A percentile compares a stretch with the other conserved stretches of the same genome.
These are phyloP conservation scores for Pseudomyrmex flavicornis DNA, from an alignment of 1,140 invertebrate genomes.

Conservation along the genomic window DNA sequence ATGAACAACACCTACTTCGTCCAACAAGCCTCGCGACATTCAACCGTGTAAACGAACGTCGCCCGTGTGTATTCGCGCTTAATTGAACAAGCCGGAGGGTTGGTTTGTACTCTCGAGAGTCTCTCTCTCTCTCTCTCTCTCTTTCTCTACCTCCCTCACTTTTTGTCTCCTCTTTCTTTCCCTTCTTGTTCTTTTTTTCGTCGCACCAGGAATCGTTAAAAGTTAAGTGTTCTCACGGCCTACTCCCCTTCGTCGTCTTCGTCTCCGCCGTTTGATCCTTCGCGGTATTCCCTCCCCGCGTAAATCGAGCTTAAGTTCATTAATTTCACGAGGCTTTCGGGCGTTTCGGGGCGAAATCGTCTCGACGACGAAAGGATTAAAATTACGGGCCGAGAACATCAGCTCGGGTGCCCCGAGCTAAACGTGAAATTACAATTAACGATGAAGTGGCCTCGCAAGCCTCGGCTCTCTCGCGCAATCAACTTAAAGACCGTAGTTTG, in stretches of 20 bases:
- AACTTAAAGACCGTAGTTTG: conserved; percentile 67
- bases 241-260: conserved; percentile 42
- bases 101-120: conserved; percentile 63
- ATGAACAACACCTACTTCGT: conserved; percentile 66
- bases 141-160: background rate
- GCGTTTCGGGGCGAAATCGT: conserved; percentile 70
- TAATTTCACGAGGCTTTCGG: conserved; percentile 74
- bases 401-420: conserved; percentile 56
- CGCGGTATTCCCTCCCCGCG: conserved; percentile 45
- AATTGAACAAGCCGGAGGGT: conserved; percentile 70
- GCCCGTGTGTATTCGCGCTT: conserved; percentile 61
- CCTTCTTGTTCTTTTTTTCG: conserved; percentile 15
- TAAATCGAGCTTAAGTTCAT: conserved; percentile 77
- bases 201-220: conserved; percentile 67
- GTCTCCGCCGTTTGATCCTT: conserved; percentile 67
- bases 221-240: conserved; percentile 71
- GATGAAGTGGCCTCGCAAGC: conserved; percentile 68
- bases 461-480: conserved; percentile 66
- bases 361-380: conserved; percentile 75
- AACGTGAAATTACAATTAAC: conserved; percentile 79
- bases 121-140: conserved; percentile 10
- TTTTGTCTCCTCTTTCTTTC: background rate
- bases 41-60: conserved; percentile 49
- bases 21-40: conserved; percentile 57
- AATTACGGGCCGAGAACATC: conserved; percentile 70